Evolutionary conservation across 1,140 invertebrate species (phyloP), one percentile per base, ranked within the genome.

Genomic region (Trachelipus rathkii): DNA sequence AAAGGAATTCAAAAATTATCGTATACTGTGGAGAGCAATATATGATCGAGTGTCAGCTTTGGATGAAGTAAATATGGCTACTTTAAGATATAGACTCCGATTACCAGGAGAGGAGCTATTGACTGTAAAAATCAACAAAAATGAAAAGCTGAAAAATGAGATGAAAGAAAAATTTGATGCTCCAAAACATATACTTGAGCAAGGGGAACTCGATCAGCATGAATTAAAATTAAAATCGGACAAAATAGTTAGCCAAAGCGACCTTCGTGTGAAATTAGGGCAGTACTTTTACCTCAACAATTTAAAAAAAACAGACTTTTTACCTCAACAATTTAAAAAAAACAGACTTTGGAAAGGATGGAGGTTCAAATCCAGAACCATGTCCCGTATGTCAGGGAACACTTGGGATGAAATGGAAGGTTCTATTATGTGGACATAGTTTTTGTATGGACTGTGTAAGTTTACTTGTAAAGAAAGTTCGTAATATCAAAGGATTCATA

Each of bases 31-130:
- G 90, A 86, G 87, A 66, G 84, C 86, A 72, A 82, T 89, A 3
- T 86, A 85, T 82, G 88, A 90, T 80, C 85, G 88, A 82, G 86
- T 91, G 6, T 87, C 87, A 44, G 88, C 89, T 10, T 85, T 89
- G 67, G 92, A 93, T 85, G 92, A 94, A 85, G 82, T 93, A 43
- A 87, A 88, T 78, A 92, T 93, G 89, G 91, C 91, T 24, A 92
- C 90, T 78, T 88, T 89, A 60, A 84, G 91, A 53, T 84, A 93
- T 21, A 83, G 88, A 74, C 78, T 90, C 9, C 84, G 87, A n/a
- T 83, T 84, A 67, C 83, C 84, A n/a, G 85, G 84, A 67, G 87
- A 87, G 15, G 81, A 82, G 43, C 43, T 67, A 15, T 78, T 74
- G 33, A 24, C 60, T 66, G 75, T 82, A 67, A 81, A 81, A 67